Conservation (phyloP, 2,113 vertebrate species). For the Tichodroma muraria region DNA sequence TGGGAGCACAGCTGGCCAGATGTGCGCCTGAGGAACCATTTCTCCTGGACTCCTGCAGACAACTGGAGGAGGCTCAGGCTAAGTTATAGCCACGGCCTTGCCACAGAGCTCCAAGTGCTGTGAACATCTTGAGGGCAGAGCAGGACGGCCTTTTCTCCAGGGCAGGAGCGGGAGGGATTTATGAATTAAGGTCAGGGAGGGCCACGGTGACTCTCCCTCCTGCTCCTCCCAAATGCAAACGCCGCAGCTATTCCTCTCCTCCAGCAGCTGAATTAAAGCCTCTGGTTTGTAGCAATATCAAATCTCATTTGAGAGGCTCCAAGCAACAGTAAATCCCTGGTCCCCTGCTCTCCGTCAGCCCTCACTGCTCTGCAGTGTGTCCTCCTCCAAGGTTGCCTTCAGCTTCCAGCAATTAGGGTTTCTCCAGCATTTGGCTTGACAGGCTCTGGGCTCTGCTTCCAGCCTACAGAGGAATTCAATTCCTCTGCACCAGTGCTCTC, state of each 20-base stretch:
- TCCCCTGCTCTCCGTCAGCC: background rate
- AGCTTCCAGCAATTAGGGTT: slow-evolving; percentile 5
- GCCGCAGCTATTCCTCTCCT: background rate
- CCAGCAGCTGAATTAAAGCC: slow-evolving; percentile 22
- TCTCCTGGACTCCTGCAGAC: background rate
- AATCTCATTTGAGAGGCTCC: slow-evolving; percentile 7
- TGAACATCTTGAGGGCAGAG: background rate
- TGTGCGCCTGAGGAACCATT: accelerated
- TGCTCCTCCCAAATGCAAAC: background rate
- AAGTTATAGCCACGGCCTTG: background rate
- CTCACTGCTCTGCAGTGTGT: background rate
- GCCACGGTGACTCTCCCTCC: background rate
- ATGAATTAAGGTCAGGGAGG: background rate
- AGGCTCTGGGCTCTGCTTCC: background rate
- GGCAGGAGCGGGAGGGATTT: background rate
- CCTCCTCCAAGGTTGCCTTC: slow-evolving; percentile 52
- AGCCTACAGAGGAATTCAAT: background rate
- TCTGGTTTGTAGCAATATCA: background rate
- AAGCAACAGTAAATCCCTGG: slow-evolving; percentile 46
- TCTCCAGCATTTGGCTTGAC: background rate
- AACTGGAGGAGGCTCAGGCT: background rate
- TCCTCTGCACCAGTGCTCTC: background rate
- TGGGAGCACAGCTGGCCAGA: slow-evolving; percentile 23
- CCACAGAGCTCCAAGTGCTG: background rate
- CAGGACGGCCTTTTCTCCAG: background rate